A percentile compares a stretch with the other conserved stretches of the same genome.
phyloP scores from a whole-genome alignment of 2,888 invertebrate genomes.

The Amiota minor region DNA sequence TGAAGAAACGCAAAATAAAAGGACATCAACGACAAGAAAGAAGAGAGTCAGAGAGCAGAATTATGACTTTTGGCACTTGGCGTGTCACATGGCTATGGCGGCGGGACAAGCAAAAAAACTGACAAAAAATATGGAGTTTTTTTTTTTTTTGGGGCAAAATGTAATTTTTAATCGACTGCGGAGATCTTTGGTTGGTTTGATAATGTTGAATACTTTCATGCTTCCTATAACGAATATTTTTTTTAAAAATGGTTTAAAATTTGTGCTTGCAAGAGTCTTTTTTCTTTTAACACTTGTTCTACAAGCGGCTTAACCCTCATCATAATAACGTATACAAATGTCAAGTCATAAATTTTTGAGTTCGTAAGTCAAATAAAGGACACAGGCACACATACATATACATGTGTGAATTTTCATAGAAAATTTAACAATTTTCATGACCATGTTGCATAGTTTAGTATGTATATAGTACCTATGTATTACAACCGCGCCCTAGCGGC shows the following conservation, averaged over 20 bases:
- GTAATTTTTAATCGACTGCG: conserved; percentile 29
- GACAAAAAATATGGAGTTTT: conserved; percentile 2
- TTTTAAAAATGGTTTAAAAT: neutral
- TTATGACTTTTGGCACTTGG: conserved; percentile 25
- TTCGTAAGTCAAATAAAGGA: neutral
- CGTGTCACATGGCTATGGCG: conserved; percentile 6
- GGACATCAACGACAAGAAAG: conserved; percentile 16
- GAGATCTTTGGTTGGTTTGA: conserved; percentile 13
- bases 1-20: conserved; percentile 1
- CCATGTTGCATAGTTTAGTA: neutral
- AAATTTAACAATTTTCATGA: conserved; percentile 28
- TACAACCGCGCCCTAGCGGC: neutral
- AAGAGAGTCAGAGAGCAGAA: neutral
- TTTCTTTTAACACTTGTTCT: neutral
- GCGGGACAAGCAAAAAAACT: neutral
- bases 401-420: neutral
- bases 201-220: neutral
- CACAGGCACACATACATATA: neutral
- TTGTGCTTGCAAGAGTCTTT: neutral
- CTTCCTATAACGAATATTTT: neutral
- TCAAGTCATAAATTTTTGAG: conserved; percentile 17
- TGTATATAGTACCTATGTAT: neutral
- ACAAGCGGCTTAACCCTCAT: conserved; percentile 4
- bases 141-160: conserved; percentile 1
- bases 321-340: neutral